Base-by-base conservation (phyloP, 1,140 invertebrate genomes). In the Lethrus apterus region DNA sequence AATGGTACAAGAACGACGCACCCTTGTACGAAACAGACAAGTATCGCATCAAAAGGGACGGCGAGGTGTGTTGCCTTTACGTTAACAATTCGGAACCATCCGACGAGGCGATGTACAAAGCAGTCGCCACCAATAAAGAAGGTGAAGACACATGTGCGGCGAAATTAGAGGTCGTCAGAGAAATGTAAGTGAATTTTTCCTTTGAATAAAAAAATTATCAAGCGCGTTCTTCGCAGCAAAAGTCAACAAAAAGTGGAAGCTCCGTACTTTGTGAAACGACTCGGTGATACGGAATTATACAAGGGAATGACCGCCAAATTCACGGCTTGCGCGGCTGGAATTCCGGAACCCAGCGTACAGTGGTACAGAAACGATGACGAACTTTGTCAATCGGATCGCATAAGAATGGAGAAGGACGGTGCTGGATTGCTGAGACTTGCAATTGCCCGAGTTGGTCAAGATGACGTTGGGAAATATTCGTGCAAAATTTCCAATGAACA, bases 281-380 rank as follows among this genome's bases (percentile, higher is more conserved):
- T 93, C 48, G 89, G 87, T 0, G 89, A 93, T 64, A 84, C 84
- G 19, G 89, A 93, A 66, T 75, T 91, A 13, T 88, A 86, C 63
- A 81, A 84, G 57, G 85, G 87, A 5, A 90, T 92, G 83, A 82
- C 81, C 11, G 89, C 86, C 13, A 92, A 91, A 65, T 93, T 94
- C 63, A 93, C 89, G 10, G 90, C 89, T 20, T 92, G 89, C 62
- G 78, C 84, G 20, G 81, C 81, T 10, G 91, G 91, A 24, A 79
- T 74, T 48, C 91, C 91, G 0, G 86, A 91, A 35, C 90, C 90
- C 0, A 85, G 88, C 34, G 86, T 81, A 35, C 81, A 86, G 54
- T 88, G 89, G 88, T 89, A 77, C 67, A 82, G 84, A 34, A 84
- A 92, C 62, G 86, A 80, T 32, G 74, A 81, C 36, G 81, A 81